Conservation (phyloP, 2,797 vertebrate species). For the Carduelis carduelis region DNA sequence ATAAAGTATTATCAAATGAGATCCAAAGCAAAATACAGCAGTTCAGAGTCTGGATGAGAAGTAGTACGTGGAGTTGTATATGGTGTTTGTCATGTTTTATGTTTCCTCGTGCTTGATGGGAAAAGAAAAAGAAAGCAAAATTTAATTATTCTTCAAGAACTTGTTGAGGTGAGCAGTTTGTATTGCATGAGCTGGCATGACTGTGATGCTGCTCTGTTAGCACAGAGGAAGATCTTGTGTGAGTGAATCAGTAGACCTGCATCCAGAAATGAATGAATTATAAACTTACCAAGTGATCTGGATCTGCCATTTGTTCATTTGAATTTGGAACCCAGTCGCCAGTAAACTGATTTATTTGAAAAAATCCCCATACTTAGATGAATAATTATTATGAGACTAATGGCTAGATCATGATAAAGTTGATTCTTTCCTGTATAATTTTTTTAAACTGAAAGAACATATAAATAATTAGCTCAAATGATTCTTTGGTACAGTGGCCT, state of each 20-base stretch:
- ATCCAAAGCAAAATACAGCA: background rate
- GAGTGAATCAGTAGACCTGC: background rate
- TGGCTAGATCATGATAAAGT: background rate
- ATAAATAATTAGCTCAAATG: background rate
- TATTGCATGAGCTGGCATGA: background rate
- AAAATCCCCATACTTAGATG: accelerated
- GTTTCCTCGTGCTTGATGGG: background rate
- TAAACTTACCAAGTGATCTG: background rate
- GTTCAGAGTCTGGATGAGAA: background rate
- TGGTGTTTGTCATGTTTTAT: background rate
- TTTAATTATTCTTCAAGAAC: background rate
- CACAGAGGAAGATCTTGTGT: background rate
- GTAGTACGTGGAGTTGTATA: background rate
- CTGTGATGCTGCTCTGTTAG: background rate
- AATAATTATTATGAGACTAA: background rate
- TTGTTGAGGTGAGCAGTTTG: background rate
- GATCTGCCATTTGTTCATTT: background rate
- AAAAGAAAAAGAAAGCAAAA: background rate
- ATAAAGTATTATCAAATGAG: background rate
- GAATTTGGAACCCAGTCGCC: background rate
- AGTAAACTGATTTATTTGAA: background rate
- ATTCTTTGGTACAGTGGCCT: background rate
- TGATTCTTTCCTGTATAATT: background rate
- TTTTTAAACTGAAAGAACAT: background rate
- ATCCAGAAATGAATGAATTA: background rate